Evolutionary conservation across 2,888 invertebrate species (phyloP).

Genomic region (Lasioglossum lativentre): DNA sequence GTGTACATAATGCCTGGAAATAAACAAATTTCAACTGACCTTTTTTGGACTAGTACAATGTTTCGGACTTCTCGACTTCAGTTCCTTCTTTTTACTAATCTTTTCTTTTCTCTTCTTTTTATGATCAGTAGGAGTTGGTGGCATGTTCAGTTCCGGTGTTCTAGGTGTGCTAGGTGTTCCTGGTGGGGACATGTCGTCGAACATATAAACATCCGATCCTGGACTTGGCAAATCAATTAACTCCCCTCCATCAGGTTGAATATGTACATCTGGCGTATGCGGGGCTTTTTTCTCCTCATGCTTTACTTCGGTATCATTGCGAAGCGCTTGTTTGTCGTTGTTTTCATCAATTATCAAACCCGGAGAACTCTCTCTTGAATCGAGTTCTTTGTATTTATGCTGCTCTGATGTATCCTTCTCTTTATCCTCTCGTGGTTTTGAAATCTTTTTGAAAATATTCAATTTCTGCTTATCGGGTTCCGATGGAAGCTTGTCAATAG

Average conservation of each 20-base stretch:
- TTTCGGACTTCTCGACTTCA: slow-evolving; percentile 81
- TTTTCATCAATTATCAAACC: slow-evolving; percentile 85
- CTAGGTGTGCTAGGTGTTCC: slow-evolving; percentile 86
- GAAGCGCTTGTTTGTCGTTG: slow-evolving; percentile 68
- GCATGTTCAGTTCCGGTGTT: slow-evolving; percentile 87
- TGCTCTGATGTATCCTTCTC: slow-evolving; percentile 84
- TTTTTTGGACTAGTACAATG: slow-evolving; percentile 79
- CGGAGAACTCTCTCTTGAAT: slow-evolving; percentile 83
- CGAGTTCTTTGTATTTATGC: slow-evolving; percentile 82
- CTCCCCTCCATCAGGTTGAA: slow-evolving; percentile 68
- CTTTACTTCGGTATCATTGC: slow-evolving; percentile 69
- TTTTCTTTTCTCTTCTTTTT: slow-evolving; percentile 87
- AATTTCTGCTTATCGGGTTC: slow-evolving; percentile 94
- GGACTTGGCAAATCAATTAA: slow-evolving; percentile 79
- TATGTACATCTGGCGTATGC: slow-evolving; percentile 79
- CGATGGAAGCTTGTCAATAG: slow-evolving; percentile 88
- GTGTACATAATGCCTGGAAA: slow-evolving; percentile 16
- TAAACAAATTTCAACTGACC: slow-evolving; percentile 66
- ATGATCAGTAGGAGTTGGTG: slow-evolving; percentile 85
- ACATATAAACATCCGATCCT: slow-evolving; percentile 82
- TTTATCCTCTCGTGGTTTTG: slow-evolving; percentile 88
- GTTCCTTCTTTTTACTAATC: slow-evolving; percentile 85
- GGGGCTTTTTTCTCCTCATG: slow-evolving; percentile 81
- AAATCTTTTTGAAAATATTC: slow-evolving; percentile 95
- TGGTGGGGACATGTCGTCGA: slow-evolving; percentile 86